Conservation (phyloP, 2,888 invertebrate species). For the Phragmatobia fuliginosa region DNA sequence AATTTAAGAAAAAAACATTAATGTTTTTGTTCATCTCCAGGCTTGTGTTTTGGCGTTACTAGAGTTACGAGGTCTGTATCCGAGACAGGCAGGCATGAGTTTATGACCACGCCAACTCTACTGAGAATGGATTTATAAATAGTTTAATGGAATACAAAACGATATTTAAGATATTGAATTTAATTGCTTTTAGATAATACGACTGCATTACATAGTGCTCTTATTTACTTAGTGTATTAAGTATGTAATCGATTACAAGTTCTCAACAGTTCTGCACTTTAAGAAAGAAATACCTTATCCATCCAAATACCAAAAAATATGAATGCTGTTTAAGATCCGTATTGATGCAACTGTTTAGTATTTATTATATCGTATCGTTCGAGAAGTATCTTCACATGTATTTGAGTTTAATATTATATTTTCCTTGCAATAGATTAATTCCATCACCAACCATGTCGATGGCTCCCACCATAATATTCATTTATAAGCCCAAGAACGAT, state of each 20-base stretch:
- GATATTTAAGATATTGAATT: constrained; percentile 45
- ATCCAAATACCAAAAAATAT: not conserved
- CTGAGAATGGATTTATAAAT: constrained; percentile 65
- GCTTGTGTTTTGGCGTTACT: constrained; percentile 22
- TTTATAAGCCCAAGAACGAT: too few species aligned
- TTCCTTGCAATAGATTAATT: not conserved
- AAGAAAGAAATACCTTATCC: not conserved
- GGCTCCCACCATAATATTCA: too few species aligned
- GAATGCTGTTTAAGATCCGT: not conserved
- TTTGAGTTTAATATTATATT: not conserved
- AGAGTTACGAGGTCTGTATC: constrained; percentile 45
- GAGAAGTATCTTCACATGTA: not conserved
- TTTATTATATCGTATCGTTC: not conserved
- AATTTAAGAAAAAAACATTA: not conserved
- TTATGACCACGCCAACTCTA: constrained; percentile 65
- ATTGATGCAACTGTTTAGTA: not conserved
- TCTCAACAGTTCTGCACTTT: not conserved
- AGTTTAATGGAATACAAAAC: constrained; percentile 52
- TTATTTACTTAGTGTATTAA: too few species aligned
- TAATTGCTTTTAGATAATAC: constrained; percentile 26
- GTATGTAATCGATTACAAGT: not conserved
- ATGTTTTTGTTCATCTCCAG: not conserved
- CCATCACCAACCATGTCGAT: not conserved
- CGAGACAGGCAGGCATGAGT: constrained; percentile 55
- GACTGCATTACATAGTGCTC: not conserved